Evolutionary conservation across 2,113 vertebrate genomes (phyloP).

Genomic region (Illadopsis cleaveri): DNA sequence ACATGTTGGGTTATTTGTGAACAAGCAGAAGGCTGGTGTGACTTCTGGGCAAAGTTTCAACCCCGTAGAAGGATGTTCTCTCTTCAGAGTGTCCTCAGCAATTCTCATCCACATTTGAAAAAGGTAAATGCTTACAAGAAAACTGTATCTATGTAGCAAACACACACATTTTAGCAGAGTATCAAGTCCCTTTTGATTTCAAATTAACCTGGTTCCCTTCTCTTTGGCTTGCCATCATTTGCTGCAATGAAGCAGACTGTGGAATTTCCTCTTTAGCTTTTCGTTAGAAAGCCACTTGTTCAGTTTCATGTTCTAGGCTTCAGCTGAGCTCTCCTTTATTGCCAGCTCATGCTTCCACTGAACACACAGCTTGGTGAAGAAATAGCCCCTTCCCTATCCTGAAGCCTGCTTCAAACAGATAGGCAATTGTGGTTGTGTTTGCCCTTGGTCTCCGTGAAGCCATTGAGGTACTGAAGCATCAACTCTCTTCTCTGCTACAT

Average conservation of each 20-base stretch:
- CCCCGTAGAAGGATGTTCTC: background rate
- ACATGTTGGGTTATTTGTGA: background rate
- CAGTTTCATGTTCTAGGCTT: background rate
- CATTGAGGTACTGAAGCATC: background rate
- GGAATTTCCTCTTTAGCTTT: constrained; percentile 7
- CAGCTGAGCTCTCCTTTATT: background rate
- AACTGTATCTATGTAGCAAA: background rate
- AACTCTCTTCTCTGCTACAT: background rate
- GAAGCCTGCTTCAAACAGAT: background rate
- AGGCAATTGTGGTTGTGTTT: background rate
- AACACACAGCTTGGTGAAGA: background rate
- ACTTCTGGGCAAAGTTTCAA: background rate
- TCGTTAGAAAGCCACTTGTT: background rate
- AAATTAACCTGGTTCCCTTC: background rate
- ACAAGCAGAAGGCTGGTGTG: background rate
- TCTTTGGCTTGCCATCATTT: background rate
- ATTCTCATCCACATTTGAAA: background rate
- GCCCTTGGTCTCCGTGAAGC: background rate
- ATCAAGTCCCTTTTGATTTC: background rate
- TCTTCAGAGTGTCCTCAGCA: background rate
- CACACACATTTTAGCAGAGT: background rate
- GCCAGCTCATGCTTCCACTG: background rate
- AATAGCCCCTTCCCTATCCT: background rate
- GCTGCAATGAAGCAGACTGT: background rate
- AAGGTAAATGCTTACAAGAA: background rate